Evolutionary conservation across 2,888 invertebrate genomes (phyloP).

Genomic region (Hydriomena furcata): DNA sequence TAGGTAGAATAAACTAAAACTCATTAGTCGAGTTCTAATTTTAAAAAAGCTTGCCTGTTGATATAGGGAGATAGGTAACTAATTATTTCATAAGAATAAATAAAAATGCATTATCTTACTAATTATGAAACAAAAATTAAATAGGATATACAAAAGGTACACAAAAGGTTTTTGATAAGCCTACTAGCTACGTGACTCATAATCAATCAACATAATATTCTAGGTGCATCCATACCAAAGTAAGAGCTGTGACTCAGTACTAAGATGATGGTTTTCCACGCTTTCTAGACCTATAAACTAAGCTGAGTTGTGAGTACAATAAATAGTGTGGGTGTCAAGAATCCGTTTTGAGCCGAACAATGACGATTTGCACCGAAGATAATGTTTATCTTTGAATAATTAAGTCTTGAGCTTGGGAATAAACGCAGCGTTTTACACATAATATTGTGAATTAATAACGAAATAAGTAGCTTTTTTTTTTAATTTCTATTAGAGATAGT

Average conservation of each 20-base stretch:
- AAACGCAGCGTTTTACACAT: neutral
- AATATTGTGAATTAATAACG: no score
- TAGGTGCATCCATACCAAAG: constrained; percentile 45
- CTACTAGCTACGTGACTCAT: constrained; percentile 33
- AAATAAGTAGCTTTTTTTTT: no score
- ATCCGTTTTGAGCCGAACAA: constrained; percentile 2
- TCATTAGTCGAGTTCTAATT: no score
- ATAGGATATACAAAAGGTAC: no score
- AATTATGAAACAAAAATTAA: no score
- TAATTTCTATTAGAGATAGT: no score
- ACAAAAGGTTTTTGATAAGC: no score
- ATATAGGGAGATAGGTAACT: no score
- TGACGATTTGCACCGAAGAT: neutral
- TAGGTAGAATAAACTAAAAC: no score
- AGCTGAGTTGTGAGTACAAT: constrained; percentile 21
- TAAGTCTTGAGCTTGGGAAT: neutral
- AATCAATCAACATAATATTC: constrained; percentile 30
- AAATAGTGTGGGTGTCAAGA: constrained; percentile 24
- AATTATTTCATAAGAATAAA: no score
- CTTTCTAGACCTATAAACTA: constrained; percentile 40
- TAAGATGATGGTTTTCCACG: constrained; percentile 41
- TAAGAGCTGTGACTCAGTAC: constrained; percentile 44
- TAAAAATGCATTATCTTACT: no score
- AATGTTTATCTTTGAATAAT: neutral
- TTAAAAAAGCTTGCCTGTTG: no score